Base-by-base conservation (phyloP, 1,140 invertebrate species). In the Lordiphosa stackelbergi region DNA sequence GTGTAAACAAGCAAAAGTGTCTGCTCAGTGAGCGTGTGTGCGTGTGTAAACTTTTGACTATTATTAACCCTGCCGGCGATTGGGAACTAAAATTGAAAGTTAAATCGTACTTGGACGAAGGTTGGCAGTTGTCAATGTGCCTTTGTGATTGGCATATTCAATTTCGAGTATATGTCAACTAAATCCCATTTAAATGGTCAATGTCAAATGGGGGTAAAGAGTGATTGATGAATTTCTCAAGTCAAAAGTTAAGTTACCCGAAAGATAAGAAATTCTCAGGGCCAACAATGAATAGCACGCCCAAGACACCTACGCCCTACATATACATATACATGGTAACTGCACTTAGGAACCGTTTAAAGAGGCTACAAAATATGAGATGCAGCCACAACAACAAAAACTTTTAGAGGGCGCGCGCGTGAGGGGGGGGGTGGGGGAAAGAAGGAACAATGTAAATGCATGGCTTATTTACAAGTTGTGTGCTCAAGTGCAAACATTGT, bases 391-490 rank as follows among this genome's bases (percentile, higher is more conserved):
- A 40, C 22, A 51, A 24, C 42, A 46, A 46, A 24, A 46, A 13
- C 11, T 10, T 3, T 24, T 11, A 10, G 11, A 5, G 10, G 48
- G 5, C 22, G 24, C 4, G 24, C 4, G 19, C 5, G 22, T 35
- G 37, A 12, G 43, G 42, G 45, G 19, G 28, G 46, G 13, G 35
- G 8, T 43, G 34, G 53, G 46, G 46, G 16, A 2, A 16, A 2
- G 16, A 2, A 16, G 16, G 16, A 16, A 16, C 53, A 73, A 68
- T 73, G 68, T 37, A 53, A 68, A 46, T 59, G 61, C 52, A 56
- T 58, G 48, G 58, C 68, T 63, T 77, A 72, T 63, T 68, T 63
- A 51, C 54, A 77, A 66, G 66, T 46, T 78, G 68, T 72, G 58
- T 60, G 64, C 64, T 72, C 60, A 36, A 65, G 69, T 73, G 69